Evolutionary conservation across 92 coral and sea anemone species (phyloP).

Genomic region (Parazoanthus swiftii): DNA sequence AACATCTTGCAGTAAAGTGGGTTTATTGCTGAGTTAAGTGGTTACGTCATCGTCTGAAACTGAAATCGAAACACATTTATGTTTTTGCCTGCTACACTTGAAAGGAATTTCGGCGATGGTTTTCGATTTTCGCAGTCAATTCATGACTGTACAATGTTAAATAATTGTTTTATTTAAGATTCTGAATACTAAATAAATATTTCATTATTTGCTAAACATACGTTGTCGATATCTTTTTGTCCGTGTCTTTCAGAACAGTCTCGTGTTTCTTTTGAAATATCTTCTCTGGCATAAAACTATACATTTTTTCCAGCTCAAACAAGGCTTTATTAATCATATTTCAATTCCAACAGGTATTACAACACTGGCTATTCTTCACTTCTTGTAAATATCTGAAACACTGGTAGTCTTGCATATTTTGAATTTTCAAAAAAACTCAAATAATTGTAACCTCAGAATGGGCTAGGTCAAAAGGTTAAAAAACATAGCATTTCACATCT

Average conservation of each 20-base stretch:
- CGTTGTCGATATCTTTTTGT: neutral
- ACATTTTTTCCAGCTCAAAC: neutral
- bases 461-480: neutral
- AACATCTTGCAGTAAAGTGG: neutral
- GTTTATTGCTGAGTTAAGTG: neutral
- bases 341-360: neutral
- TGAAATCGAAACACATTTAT: neutral
- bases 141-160: neutral
- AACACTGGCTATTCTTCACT: neutral
- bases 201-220: neutral
- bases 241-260: neutral
- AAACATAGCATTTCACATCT: neutral
- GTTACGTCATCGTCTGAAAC: neutral
- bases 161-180: neutral
- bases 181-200: constrained; percentile 8
- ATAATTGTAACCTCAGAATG: constrained; percentile 15
- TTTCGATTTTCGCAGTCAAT: neutral
- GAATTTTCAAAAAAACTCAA: neutral
- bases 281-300: no score
- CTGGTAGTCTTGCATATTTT: neutral
- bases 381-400: neutral
- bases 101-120: neutral
- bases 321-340: neutral
- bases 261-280: neutral
- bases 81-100: neutral